phyloP scores from a whole-genome alignment of 2,888 invertebrate species.

The Drosophila paramelanica region DNA sequence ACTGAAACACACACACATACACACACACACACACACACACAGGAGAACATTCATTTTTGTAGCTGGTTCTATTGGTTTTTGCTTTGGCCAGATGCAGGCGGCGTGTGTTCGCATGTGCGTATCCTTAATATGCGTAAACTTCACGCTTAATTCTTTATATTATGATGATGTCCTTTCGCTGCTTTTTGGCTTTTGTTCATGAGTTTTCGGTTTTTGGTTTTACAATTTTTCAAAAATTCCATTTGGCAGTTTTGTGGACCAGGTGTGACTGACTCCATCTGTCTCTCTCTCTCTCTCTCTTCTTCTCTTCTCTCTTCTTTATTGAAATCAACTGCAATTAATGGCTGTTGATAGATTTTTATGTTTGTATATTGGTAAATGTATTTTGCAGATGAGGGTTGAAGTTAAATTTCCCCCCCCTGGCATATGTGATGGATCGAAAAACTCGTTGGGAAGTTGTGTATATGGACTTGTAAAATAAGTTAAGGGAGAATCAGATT shows the following conservation, averaged over 20 bases:
- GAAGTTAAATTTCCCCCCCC: constrained; percentile 14
- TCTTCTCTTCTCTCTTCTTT: constrained; percentile 19
- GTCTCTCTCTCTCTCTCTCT: constrained; percentile 3
- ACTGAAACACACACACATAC: not conserved
- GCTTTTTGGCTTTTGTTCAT: constrained; percentile 77
- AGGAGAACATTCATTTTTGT: constrained; percentile 32
- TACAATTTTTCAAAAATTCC: constrained; percentile 69
- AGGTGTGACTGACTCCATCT: constrained; percentile 64
- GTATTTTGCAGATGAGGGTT: constrained; percentile 53
- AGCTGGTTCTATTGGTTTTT: constrained; percentile 41
- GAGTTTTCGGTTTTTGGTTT: constrained; percentile 53
- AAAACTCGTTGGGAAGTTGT: constrained; percentile 12
- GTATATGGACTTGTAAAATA: not conserved
- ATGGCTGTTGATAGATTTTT: constrained; percentile 78
- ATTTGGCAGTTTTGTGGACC: constrained; percentile 45
- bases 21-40: constrained; percentile 1
- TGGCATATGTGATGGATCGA: constrained; percentile 24
- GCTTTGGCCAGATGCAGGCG: constrained; percentile 74
- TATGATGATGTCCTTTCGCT: constrained; percentile 81
- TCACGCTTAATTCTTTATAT: constrained; percentile 83
- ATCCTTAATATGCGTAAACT: constrained; percentile 84
- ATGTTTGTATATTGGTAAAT: constrained; percentile 75
- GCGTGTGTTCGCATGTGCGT: constrained; percentile 71
- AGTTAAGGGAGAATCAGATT: not conserved
- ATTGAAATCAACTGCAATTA: constrained; percentile 63